Percentiles rank a stretch among this genome's conserved stretches.
phyloP scores from a whole-genome alignment of 2,888 invertebrate genomes.

The Leptothorax acervorum region DNA sequence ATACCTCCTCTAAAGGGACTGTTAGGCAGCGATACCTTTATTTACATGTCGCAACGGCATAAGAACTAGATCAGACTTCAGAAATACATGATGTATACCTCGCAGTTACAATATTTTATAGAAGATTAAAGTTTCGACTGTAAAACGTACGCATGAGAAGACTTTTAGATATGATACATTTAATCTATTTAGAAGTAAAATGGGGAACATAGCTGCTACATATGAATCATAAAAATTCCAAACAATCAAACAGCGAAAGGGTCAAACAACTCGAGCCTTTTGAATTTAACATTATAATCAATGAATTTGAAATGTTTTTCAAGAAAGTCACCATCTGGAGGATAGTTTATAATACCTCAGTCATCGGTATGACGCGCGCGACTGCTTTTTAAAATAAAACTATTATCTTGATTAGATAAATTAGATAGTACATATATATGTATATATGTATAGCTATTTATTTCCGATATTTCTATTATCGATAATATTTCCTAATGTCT shows the following conservation, averaged over 20 bases:
- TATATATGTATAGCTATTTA: neutral
- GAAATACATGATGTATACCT: neutral
- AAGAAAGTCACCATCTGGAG: neutral
- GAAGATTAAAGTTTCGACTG: neutral
- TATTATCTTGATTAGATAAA: neutral
- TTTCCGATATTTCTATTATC: neutral
- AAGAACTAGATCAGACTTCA: neutral
- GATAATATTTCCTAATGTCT: neutral
- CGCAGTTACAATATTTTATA: neutral
- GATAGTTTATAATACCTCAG: neutral
- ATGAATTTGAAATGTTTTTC: neutral
- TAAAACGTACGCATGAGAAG: neutral
- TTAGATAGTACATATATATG: neutral
- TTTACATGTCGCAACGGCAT: neutral
- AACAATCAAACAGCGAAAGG: neutral
- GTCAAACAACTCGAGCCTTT: neutral
- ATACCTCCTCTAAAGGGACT: neutral
- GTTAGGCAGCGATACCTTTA: neutral
- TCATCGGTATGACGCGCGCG: neutral
- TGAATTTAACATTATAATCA: neutral
- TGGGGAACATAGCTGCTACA: neutral
- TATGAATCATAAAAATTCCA: neutral
- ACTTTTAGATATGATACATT: neutral
- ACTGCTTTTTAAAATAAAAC: neutral
- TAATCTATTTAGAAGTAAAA: neutral